A percentile compares a stretch with the other conserved stretches of the same genome.
Conservation (phyloP, 2,113 vertebrate genomes). For the Poecilia latipinna region DNA sequence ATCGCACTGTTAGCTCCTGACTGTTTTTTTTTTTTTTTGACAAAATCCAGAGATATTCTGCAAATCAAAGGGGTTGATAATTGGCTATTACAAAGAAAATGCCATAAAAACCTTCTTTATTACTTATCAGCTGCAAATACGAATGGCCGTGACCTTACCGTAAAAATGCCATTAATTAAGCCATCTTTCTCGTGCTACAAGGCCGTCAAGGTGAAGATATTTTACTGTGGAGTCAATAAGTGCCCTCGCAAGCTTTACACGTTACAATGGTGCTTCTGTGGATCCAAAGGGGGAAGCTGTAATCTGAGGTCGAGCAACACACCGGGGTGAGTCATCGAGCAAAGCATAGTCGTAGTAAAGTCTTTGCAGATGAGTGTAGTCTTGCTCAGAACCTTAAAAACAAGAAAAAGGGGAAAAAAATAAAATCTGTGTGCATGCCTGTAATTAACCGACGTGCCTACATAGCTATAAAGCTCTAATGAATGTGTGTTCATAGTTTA, state of each 20-base stretch:
- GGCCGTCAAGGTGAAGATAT: constrained; percentile 38
- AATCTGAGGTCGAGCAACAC: constrained; percentile 35
- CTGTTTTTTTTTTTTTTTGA: constrained; percentile 1
- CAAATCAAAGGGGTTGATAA: constrained; percentile 32
- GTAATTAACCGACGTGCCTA: constrained; percentile 62
- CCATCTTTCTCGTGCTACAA: constrained; percentile 13
- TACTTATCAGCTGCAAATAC: constrained; percentile 17
- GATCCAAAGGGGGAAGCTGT: constrained; percentile 32
- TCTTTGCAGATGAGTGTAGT: constrained; percentile 13
- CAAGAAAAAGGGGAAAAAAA: not conserved
- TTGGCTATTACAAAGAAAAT: constrained; percentile 36
- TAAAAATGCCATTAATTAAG: constrained; percentile 56
- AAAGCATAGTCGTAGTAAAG: constrained; percentile 25
- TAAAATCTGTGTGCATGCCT: constrained; percentile 2
- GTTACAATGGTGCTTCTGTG: constrained; percentile 23
- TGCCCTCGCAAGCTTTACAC: constrained; percentile 27
- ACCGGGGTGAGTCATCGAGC: constrained; percentile 42
- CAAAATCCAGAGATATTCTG: not conserved
- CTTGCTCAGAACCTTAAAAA: constrained; percentile 21
- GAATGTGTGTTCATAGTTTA: constrained; percentile 66
- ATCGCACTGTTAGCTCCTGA: not conserved
- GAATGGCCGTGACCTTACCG: constrained; percentile 31
- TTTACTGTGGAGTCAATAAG: constrained; percentile 59
- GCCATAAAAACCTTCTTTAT: constrained; percentile 9
- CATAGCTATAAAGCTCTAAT: constrained; percentile 71